These are phyloP conservation scores for Marisa cornuarietis DNA, from an alignment of 1,140 invertebrate genomes.

Conservation along the genomic window DNA sequence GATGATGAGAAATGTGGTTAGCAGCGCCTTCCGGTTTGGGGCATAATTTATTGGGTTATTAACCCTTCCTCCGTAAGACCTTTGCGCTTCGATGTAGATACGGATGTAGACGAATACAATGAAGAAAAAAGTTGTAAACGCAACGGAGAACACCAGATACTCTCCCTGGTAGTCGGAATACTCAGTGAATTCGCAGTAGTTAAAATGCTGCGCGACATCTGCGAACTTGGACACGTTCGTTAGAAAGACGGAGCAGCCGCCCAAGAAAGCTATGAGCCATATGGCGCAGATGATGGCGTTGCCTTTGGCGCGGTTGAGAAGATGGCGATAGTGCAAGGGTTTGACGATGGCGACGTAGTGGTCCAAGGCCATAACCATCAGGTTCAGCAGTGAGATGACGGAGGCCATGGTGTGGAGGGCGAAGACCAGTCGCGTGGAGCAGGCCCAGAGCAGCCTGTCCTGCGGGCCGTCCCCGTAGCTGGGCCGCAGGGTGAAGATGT, in stretches of 20 bases:
- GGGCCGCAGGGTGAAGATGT: slow-evolving; percentile 37
- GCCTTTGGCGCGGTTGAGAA: slow-evolving; percentile 71
- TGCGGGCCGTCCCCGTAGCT: slow-evolving; percentile 10
- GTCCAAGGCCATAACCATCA: slow-evolving; percentile 75
- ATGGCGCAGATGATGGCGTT: slow-evolving; percentile 75
- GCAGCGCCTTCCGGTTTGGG: slow-evolving; percentile 73
- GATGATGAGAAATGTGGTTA: slow-evolving; percentile 76
- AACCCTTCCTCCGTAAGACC: slow-evolving; percentile 26
- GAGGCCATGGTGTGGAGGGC: slow-evolving; percentile 46
- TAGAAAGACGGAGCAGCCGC: slow-evolving; percentile 67
- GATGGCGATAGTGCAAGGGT: slow-evolving; percentile 83
- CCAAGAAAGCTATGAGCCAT: slow-evolving; percentile 71
- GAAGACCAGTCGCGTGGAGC: slow-evolving; percentile 42
- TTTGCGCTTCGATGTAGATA: slow-evolving; percentile 46
- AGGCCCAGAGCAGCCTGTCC: slow-evolving; percentile 34
- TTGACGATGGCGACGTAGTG: slow-evolving; percentile 88
- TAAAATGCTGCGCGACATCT: slow-evolving; percentile 52
- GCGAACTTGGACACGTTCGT: slow-evolving; percentile 33
- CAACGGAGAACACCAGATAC: slow-evolving; percentile 57
- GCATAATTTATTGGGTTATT: slow-evolving; percentile 32
- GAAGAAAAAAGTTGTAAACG: slow-evolving; percentile 65
- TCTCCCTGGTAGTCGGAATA: slow-evolving; percentile 54
- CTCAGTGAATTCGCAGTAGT: slow-evolving; percentile 66
- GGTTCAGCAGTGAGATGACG: slow-evolving; percentile 72
- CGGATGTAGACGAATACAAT: slow-evolving; percentile 50